These are phyloP conservation scores for Apodemus sylvaticus DNA, from an alignment of 2,113 vertebrate species.

Conservation along the genomic window DNA sequence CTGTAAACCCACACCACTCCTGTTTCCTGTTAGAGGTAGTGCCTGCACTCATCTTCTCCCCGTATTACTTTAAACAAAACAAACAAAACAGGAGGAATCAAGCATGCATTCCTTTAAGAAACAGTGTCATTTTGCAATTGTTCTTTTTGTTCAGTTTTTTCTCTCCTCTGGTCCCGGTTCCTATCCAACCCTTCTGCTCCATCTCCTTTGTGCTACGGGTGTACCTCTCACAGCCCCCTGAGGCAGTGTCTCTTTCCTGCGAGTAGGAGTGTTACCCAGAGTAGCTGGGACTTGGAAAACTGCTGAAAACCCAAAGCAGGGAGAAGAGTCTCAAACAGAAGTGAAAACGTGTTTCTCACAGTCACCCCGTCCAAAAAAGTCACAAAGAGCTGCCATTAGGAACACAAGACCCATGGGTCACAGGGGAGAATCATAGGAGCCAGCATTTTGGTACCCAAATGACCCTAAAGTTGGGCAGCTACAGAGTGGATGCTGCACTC, in stretches of 20 bases:
- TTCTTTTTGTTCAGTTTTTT: background rate
- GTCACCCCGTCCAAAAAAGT: background rate
- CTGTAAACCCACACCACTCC: background rate
- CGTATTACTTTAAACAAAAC: background rate
- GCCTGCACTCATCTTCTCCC: background rate
- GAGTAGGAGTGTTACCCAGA: background rate
- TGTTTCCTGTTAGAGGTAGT: background rate
- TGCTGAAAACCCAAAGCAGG: background rate
- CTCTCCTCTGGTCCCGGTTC: background rate
- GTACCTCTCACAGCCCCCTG: background rate
- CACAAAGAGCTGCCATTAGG: background rate
- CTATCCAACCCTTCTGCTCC: background rate
- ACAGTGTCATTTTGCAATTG: background rate
- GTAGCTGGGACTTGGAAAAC: background rate
- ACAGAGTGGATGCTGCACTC: background rate
- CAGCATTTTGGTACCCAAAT: background rate
- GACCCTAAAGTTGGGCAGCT: background rate
- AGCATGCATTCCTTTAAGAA: background rate
- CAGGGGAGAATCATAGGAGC: background rate
- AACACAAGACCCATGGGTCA: background rate
- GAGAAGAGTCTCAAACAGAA: background rate
- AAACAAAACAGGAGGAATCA: background rate
- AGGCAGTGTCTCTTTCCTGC: conserved; percentile 18
- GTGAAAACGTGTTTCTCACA: background rate
- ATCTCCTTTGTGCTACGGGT: background rate